A percentile compares a stretch with the other conserved stretches of the same genome.
Evolutionary conservation across 2,888 invertebrate species (phyloP).

Genomic region (Brachylomia viminalis): DNA sequence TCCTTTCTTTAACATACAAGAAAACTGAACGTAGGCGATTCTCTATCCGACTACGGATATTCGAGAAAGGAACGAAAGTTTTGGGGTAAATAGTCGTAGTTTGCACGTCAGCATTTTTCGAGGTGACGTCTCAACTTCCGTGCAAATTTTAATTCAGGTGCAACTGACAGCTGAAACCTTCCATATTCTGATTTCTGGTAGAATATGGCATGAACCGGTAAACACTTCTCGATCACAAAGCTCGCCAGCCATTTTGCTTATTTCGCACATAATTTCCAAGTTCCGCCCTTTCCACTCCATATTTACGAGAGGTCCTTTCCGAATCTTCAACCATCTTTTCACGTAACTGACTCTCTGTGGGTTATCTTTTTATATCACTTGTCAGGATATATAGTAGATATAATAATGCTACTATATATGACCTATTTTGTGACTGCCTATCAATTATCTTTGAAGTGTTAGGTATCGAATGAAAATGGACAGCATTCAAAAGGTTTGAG

Average conservation of each 20-base stretch:
- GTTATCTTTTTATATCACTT: conserved; percentile 14
- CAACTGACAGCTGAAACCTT: neutral
- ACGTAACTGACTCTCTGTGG: conserved; percentile 1
- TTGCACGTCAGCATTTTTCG: too few species aligned
- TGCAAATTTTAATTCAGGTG: neutral
- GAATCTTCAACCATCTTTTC: conserved; percentile 27
- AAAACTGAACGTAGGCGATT: too few species aligned
- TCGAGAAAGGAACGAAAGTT: too few species aligned
- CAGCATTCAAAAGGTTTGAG: neutral
- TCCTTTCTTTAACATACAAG: too few species aligned
- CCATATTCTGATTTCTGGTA: neutral
- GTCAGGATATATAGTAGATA: neutral
- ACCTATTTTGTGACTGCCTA: conserved; percentile 4
- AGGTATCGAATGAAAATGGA: neutral
- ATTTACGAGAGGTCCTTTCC: conserved; percentile 21
- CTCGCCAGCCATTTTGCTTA: conserved; percentile 15
- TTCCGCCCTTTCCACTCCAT: conserved; percentile 32
- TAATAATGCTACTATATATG: neutral
- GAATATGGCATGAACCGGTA: neutral
- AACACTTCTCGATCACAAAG: neutral
- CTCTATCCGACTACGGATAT: too few species aligned
- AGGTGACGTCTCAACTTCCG: neutral
- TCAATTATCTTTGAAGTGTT: conserved; percentile 1
- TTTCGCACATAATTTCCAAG: conserved; percentile 36
- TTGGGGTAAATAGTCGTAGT: too few species aligned